Base-by-base conservation (phyloP, 2,888 invertebrate genomes). In the Netelia fuscicornis region DNA sequence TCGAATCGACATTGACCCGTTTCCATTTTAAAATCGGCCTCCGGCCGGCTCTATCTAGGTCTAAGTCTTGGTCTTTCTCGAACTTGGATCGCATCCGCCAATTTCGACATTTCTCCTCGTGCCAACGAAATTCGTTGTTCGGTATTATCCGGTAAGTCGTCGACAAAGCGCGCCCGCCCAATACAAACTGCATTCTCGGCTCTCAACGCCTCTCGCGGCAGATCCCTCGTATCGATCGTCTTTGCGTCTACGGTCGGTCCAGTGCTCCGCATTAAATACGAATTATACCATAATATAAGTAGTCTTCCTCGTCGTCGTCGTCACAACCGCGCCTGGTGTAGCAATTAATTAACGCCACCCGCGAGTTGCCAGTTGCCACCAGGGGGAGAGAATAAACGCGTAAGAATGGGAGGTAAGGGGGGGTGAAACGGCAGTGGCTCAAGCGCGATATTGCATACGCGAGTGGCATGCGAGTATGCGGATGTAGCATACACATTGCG, bases 1-100 rank as follows among this genome's bases (percentile, higher is more conserved):
- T 90, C 87, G 85, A 52, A 75, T 70, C 85, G 90, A 91, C 92
- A 92, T 89, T 92, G 92, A 92, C 93, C 92, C 83, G 88, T 91
- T 92, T 93, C 89, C 91, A 90, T 90, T 87, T 86, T 81, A 62
- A 90, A 90, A 91, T 89, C 85, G 87, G 83, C 85, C 88, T 89
- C 86, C 86, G 83, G 75, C 77, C 77, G 52, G 56, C 60, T 56
- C 78, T 81, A 86, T 86, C 83, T 87, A 86, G 85, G 70, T 86
- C 81, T 86, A 87, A 54, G 48, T 64, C 60, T 52, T 71, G 60
- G 80, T 23, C 44, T 77, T 56, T 30, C 86, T 58, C 58, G 70
- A 68, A 54, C 56, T 2, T 13, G 64, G 30, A 64, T 75, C 48
- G 54, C 52, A 23, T 67, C 60, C 62, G 37, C 37, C 23, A 79